Conservation (phyloP, 2,888 invertebrate genomes). For the Coecobrya sp. region DNA sequence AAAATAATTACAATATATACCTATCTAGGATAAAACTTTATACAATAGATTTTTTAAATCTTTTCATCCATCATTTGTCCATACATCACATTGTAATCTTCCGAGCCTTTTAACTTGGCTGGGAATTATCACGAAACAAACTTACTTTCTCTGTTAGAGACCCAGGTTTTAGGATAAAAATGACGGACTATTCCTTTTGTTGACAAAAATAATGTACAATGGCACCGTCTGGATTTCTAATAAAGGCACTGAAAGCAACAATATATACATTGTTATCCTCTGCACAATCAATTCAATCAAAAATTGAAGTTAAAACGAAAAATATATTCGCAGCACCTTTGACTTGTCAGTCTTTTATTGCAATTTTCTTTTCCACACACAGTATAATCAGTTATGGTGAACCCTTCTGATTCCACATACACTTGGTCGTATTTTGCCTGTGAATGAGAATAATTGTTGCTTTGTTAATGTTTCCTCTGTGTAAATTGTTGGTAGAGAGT, state of each 20-base stretch:
- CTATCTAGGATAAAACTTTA: neutral
- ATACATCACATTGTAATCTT: no score
- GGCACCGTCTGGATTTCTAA: slow-evolving; percentile 96
- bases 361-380: slow-evolving; percentile 94
- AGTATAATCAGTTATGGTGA: slow-evolving; percentile 95
- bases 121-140: neutral
- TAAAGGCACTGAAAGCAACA: slow-evolving; percentile 92
- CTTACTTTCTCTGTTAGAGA: neutral
- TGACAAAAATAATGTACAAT: slow-evolving; percentile 98
- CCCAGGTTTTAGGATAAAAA: neutral
- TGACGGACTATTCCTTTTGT: slow-evolving; percentile 69
- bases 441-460: slow-evolving; percentile 67
- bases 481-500: no score
- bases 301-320: neutral
- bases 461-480: no score
- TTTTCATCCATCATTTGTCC: no score
- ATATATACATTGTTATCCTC: neutral
- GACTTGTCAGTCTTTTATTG: slow-evolving; percentile 97
- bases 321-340: slow-evolving; percentile 90
- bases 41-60: no score
- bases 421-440: slow-evolving; percentile 93
- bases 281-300: neutral
- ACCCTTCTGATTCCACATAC: slow-evolving; percentile 93
- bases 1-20: neutral
- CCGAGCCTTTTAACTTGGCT: no score